Percentiles rank a stretch among this genome's conserved stretches.
Conservation (phyloP, 2,888 invertebrate species). For the Dascillus cervinus region DNA sequence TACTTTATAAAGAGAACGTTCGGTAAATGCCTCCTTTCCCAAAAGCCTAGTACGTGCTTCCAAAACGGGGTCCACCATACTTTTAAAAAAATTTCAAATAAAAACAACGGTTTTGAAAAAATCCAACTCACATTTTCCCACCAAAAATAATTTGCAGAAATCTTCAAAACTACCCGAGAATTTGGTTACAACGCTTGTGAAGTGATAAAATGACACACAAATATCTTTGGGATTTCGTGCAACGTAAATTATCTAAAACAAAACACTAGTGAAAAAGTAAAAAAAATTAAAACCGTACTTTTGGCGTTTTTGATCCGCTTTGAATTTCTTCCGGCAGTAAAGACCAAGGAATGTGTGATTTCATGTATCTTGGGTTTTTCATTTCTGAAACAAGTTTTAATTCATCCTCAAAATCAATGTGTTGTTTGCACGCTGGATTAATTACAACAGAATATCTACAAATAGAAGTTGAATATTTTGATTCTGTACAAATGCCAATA, state of each 20-base stretch:
- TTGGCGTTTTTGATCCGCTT: conserved; percentile 68
- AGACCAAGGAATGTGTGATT: conserved; percentile 67
- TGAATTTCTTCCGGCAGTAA: no score
- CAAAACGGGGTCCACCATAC: conserved; percentile 59
- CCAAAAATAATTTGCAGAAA: conserved; percentile 66
- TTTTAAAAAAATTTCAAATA: no score
- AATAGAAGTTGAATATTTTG: no score
- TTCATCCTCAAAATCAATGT: no score
- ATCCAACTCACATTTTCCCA: no score
- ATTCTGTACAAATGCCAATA: no score
- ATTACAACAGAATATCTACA: no score
- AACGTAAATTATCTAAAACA: conserved; percentile 71
- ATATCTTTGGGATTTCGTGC: conserved; percentile 86
- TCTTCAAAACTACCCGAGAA: conserved; percentile 55
- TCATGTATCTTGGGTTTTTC: conserved; percentile 70
- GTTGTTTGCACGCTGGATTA: no score
- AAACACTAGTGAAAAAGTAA: no score
- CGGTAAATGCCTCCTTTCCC: conserved; percentile 60
- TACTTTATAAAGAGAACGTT: conserved; percentile 73
- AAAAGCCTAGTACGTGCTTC: conserved; percentile 57
- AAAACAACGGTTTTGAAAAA: no score
- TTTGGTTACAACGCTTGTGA: conserved; percentile 65
- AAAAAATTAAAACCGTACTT: no score
- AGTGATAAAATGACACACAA: conserved; percentile 82
- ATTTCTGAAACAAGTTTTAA: no score